phyloP scores from a whole-genome alignment of 2,888 invertebrate genomes.

The Chaitophorus viminalis region DNA sequence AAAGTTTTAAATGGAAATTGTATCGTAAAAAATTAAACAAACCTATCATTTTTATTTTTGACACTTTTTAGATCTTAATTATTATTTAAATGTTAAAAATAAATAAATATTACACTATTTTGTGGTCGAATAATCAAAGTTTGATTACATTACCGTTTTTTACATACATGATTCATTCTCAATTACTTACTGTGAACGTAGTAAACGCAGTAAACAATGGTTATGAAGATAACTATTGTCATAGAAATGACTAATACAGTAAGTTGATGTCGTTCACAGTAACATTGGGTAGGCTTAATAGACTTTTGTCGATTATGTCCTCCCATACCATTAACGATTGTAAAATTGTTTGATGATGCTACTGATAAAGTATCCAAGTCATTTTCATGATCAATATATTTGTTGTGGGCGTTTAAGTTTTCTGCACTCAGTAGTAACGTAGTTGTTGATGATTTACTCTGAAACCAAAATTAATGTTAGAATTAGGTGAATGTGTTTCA shows the following conservation, averaged over 20 bases:
- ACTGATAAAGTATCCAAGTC: slow-evolving; percentile 76
- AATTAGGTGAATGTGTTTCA: background rate
- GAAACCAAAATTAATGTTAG: slow-evolving; percentile 13
- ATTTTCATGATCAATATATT: slow-evolving; percentile 29
- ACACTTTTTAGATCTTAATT: no score
- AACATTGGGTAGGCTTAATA: slow-evolving; percentile 73
- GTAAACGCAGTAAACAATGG: slow-evolving; percentile 82
- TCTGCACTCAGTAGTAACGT: slow-evolving; percentile 36
- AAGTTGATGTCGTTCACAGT: slow-evolving; percentile 83
- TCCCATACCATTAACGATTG: slow-evolving; percentile 80
- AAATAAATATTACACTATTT: no score
- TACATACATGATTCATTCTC: background rate
- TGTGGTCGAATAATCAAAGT: no score
- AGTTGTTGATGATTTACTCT: slow-evolving; percentile 54
- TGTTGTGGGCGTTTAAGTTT: slow-evolving; percentile 36
- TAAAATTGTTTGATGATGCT: slow-evolving; percentile 88
- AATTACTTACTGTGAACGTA: slow-evolving; percentile 81
- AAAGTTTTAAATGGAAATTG: no score
- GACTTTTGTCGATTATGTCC: slow-evolving; percentile 68
- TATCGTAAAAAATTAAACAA: no score
- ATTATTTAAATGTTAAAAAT: no score
- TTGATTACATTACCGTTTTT: background rate
- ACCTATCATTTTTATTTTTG: no score
- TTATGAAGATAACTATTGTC: slow-evolving; percentile 83
- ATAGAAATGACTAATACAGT: slow-evolving; percentile 84